Conservation (phyloP, 2,888 invertebrate species). For the Leptothorax acervorum region DNA sequence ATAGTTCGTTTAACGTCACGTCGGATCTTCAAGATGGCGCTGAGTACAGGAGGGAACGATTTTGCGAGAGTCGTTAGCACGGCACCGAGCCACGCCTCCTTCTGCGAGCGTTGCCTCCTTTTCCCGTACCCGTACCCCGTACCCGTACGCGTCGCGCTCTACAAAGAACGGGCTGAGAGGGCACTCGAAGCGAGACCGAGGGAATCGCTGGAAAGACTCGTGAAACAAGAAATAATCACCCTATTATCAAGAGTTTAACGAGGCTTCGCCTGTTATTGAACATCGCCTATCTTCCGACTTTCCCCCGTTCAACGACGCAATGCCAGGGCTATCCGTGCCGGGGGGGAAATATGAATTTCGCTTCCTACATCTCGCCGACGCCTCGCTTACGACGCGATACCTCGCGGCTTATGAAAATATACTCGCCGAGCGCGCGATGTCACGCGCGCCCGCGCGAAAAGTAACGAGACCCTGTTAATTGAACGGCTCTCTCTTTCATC, state of each 20-base stretch:
- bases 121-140: slow-evolving; percentile 49
- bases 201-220: slow-evolving; percentile 69
- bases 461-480: slow-evolving; percentile 19
- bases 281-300: slow-evolving; percentile 70
- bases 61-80: slow-evolving; percentile 80
- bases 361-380: slow-evolving; percentile 16
- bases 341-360: slow-evolving; percentile 36
- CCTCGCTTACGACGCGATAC: neutral
- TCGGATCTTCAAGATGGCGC: slow-evolving; percentile 74
- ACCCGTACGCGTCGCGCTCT: slow-evolving; percentile 62
- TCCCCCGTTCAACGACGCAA: neutral
- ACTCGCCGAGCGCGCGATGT: neutral
- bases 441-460: neutral
- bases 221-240: slow-evolving; percentile 76
- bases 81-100: slow-evolving; percentile 79
- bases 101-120: slow-evolving; percentile 70
- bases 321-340: neutral
- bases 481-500: neutral
- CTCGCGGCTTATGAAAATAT: slow-evolving; percentile 15
- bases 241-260: slow-evolving; percentile 78
- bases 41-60: slow-evolving; percentile 63
- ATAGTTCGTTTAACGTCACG: slow-evolving; percentile 75
- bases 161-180: slow-evolving; percentile 68
- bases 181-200: slow-evolving; percentile 70
- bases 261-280: slow-evolving; percentile 77